Conservation (phyloP, 2,888 invertebrate genomes). For the Erpobdella octoculata region DNA sequence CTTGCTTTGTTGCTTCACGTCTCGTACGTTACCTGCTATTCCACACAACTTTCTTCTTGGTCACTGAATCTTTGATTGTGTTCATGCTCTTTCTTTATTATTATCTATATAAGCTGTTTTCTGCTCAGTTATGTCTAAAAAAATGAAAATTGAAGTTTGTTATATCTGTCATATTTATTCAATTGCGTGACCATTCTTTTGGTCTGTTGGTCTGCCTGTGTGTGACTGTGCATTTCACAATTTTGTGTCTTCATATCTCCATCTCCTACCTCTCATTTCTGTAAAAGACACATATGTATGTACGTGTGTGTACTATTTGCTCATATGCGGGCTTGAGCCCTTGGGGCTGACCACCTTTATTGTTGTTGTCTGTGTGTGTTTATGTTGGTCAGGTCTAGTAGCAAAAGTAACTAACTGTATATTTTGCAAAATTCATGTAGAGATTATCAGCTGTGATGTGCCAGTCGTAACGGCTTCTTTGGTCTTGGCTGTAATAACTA, state of each 20-base stretch:
- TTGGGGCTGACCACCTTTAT: no score
- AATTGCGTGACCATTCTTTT: not conserved
- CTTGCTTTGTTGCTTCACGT: no score
- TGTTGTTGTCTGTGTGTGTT: not conserved
- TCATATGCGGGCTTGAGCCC: not conserved
- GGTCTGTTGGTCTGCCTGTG: not conserved
- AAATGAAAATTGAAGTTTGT: not conserved
- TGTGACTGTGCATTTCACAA: not conserved
- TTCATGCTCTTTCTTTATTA: not conserved
- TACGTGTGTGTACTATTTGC: no score
- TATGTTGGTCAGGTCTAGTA: not conserved
- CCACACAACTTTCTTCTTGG: no score
- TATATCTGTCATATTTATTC: not conserved
- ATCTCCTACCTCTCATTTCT: not conserved
- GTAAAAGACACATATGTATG: not conserved
- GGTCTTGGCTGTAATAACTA: no score
- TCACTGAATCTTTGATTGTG: not conserved
- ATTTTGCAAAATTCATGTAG: not conserved
- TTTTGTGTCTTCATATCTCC: not conserved
- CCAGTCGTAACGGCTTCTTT: no score
- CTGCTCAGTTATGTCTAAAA: not conserved
- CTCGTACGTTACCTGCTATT: no score
- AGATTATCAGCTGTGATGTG: constrained; percentile 4
- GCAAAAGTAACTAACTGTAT: not conserved
- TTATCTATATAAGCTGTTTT: not conserved